Conservation (phyloP, 2,888 invertebrate genomes). For the Plemyria rubiginata region DNA sequence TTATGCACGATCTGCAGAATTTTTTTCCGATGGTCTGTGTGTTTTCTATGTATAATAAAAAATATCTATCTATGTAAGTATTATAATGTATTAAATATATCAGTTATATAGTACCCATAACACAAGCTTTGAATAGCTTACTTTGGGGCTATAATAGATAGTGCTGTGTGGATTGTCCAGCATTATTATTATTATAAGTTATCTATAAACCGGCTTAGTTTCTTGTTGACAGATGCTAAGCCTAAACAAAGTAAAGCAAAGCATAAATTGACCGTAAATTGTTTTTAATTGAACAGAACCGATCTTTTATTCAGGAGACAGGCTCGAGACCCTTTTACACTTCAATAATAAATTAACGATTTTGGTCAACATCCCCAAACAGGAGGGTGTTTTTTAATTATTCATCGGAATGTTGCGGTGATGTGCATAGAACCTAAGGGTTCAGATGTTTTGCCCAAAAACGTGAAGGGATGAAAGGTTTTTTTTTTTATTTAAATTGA, state of each 20-base stretch:
- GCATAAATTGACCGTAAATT: conserved; percentile 27
- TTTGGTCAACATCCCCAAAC: conserved; percentile 37
- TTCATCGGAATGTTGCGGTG: conserved; percentile 22
- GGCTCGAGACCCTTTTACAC: conserved; percentile 33
- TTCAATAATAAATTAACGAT: conserved; percentile 43
- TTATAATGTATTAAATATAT: too few relatives aligned
- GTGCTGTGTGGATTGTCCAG: too few relatives aligned
- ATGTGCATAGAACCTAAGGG: conserved; percentile 9
- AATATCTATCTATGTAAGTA: too few relatives aligned
- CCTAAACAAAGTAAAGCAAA: conserved; percentile 12
- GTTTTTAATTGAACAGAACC: conserved; percentile 28
- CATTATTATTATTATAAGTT: too few relatives aligned
- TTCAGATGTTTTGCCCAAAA: neutral
- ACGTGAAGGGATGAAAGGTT: neutral
- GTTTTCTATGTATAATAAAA: too few relatives aligned
- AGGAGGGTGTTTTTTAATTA: conserved; percentile 28
- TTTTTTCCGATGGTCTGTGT: too few relatives aligned
- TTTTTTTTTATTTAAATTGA: conserved; percentile 4
- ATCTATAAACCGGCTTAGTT: too few relatives aligned
- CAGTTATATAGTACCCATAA: too few relatives aligned
- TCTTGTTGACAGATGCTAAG: too few relatives aligned
- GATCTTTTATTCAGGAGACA: conserved; percentile 36
- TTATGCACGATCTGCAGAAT: too few relatives aligned
- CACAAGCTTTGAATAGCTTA: too few relatives aligned
- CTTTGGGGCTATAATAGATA: too few relatives aligned